A percentile compares a stretch with the other conserved stretches of the same genome.
These are phyloP conservation scores for Ptychochromis oligacanthus DNA, from an alignment of 2,113 vertebrate genomes.

Conservation along the genomic window DNA sequence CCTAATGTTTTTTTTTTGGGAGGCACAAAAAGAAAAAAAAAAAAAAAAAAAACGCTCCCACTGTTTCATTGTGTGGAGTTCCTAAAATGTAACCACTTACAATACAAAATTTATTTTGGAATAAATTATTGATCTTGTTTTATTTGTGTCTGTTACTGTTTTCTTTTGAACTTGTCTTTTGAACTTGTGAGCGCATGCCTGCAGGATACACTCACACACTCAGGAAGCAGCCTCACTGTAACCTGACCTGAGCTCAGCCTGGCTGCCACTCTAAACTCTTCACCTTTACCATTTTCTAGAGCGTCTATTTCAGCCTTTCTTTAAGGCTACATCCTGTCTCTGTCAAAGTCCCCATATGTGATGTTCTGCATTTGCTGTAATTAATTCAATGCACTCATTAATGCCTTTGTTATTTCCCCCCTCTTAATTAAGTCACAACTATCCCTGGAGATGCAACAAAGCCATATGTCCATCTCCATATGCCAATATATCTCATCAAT, in stretches of 20 bases:
- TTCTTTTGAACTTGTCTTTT: background rate
- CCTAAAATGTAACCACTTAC: background rate
- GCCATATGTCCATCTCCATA: conserved; percentile 27
- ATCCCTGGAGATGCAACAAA: background rate
- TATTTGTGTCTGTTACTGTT: background rate
- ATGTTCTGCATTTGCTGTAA: background rate
- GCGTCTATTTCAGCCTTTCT: conserved; percentile 54
- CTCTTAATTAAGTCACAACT: background rate
- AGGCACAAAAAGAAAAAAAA: background rate
- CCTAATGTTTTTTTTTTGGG: conserved; percentile 15
- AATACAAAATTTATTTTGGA: conserved; percentile 49
- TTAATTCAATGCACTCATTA: background rate
- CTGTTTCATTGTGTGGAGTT: conserved; percentile 4
- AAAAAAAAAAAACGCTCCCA: background rate
- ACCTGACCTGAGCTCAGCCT: conserved; percentile 63
- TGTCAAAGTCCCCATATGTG: background rate
- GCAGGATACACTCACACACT: background rate
- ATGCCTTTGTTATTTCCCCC: background rate
- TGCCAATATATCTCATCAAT: background rate
- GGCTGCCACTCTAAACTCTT: conserved; percentile 76
- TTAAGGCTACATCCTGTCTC: background rate
- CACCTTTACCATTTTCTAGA: conserved; percentile 81
- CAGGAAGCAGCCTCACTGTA: conserved; percentile 49
- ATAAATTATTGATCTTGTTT: conserved; percentile 59
- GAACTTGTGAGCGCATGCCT: background rate